Base-by-base conservation (phyloP, 1,140 invertebrate species). In the Ceratosolen fusciceps region DNA sequence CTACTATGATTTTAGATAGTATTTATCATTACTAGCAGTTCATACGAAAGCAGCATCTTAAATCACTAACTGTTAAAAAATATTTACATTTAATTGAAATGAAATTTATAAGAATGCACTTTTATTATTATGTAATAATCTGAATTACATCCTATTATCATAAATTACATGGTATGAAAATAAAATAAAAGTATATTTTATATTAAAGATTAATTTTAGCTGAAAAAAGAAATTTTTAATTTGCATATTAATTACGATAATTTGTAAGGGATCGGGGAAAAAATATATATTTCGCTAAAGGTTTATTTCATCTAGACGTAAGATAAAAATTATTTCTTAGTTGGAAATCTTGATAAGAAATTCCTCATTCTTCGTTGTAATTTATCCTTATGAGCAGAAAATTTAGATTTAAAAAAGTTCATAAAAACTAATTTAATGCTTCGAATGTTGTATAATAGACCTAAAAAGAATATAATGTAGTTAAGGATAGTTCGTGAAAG, bases 281-380 rank as follows among this genome's bases (percentile, higher is more conserved):
- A n/a, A 34, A 52, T 34, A n/a, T 65, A 9, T 60, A 65, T 65
- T 65, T 65, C 31, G 31, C 34, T 37, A 37, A 3, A 29, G 31
- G 37, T 37, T 65, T 37, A n/a, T 65, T 37, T 65, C 21, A 65
- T 65, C 31, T 37, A 37, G n/a, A 26, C 60, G 60, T 21, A 14
- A 37, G 60, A 37, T 37, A 37, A 65, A 31, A 65, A 37, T 37
- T n/a, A 37, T 31, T 65, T 65, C 34, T 19, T 37, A 37, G 60
- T 37, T 65, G 31, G 60, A 65, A 31, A 31, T 37, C 60, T 65
- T 37, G 34, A 65, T 65, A n/a, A 37, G 14, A n/a, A 10, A 26
- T 31, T 37, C n/a, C 16, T 37, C 37, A 65, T 65, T 65, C 60
- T 37, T 65, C n/a, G n/a, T n/a, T 4, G n/a, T 65, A 37, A 65